A percentile compares a stretch with the other conserved stretches of the same genome.
Conservation (phyloP, 2,113 vertebrate genomes). For the Ramphastos sulfuratus region DNA sequence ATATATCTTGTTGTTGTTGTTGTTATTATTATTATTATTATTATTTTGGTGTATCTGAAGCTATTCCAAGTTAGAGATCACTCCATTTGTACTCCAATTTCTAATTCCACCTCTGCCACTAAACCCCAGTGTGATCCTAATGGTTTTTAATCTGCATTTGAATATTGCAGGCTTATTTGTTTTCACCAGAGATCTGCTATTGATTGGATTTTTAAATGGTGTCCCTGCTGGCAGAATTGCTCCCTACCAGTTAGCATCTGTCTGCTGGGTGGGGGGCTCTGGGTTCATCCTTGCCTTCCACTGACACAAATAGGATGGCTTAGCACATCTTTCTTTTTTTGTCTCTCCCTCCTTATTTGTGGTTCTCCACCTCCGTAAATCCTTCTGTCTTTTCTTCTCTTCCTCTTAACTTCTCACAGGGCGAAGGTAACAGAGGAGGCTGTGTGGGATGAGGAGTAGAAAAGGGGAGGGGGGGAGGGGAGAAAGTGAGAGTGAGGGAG, state of each 20-base stretch:
- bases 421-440: slow-evolving; percentile 49
- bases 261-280: background rate
- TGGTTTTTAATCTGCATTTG: slow-evolving; percentile 50
- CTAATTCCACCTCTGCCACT: background rate
- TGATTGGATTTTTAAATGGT: slow-evolving; percentile 52
- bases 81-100: background rate
- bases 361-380: slow-evolving; percentile 50
- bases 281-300: slow-evolving; percentile 37
- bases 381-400: slow-evolving; percentile 56
- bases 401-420: slow-evolving; percentile 19
- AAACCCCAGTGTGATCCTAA: slow-evolving; percentile 43
- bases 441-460: slow-evolving; percentile 61
- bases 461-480: slow-evolving; percentile 26
- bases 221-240: slow-evolving; percentile 45
- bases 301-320: slow-evolving; percentile 56
- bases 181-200: slow-evolving; percentile 52
- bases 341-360: slow-evolving; percentile 45
- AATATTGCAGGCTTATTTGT: slow-evolving; percentile 50
- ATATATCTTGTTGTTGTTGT: no score
- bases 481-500: slow-evolving; percentile 21
- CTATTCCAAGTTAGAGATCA: background rate
- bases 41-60: background rate
- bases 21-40: no score
- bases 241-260: slow-evolving; percentile 57
- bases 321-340: slow-evolving; percentile 51